These are phyloP conservation scores for Eupristina koningsbergeri DNA, from an alignment of 1,140 invertebrate genomes.

Conservation along the genomic window DNA sequence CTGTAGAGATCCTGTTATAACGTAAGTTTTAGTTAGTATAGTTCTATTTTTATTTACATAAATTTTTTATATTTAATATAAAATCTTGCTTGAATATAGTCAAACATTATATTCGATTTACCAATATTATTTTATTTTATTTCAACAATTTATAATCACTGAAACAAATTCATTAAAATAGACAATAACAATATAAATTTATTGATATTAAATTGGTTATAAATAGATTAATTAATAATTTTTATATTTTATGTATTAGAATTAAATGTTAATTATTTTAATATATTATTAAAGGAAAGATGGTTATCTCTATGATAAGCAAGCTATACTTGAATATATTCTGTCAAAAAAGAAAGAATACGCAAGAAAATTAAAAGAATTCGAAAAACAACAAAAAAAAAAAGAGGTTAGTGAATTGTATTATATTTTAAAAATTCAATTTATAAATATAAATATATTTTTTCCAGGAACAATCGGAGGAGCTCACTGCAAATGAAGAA, in stretches of 20 bases:
- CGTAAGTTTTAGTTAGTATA: conserved; percentile 73
- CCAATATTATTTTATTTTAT: no score
- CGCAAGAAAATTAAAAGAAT: conserved; percentile 91
- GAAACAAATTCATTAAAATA: no score
- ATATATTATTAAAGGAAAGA: conserved; percentile 79
- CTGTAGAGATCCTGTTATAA: conserved; percentile 90
- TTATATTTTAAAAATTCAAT: not conserved
- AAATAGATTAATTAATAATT: no score
- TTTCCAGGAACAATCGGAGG: conserved; percentile 74
- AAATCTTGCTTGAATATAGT: no score
- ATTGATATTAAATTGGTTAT: no score
- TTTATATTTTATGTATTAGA: not conserved
- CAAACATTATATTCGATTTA: no score
- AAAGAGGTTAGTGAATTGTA: conserved; percentile 73
- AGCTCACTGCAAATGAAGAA: conserved; percentile 81
- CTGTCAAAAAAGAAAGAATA: conserved; percentile 96
- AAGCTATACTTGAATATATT: conserved; percentile 96
- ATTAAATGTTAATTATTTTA: not conserved
- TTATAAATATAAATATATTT: not conserved
- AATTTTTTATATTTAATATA: not conserved
- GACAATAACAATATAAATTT: no score
- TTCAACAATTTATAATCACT: no score
- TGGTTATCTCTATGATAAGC: conserved; percentile 97
- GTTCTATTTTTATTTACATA: not conserved
- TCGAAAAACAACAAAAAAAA: conserved; percentile 89